A percentile compares a stretch with the other conserved stretches of the same genome.
phyloP scores from a whole-genome alignment of 2,113 vertebrate species.

The Jaculus jaculus region DNA sequence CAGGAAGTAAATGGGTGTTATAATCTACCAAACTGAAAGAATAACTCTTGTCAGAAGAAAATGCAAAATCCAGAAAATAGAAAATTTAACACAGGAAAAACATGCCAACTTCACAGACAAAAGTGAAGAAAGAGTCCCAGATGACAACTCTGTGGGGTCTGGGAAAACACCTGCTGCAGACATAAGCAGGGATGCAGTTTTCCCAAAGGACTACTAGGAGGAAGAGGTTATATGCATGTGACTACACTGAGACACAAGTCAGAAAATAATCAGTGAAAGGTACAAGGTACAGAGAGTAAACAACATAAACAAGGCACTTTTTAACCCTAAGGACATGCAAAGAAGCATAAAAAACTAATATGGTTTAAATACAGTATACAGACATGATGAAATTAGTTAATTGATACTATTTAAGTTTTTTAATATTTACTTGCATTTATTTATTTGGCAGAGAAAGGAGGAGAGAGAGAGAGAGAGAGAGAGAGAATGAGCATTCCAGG shows the following conservation, averaged over 20 bases:
- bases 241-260: neutral
- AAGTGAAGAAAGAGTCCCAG: neutral
- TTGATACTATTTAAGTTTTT: too few relatives aligned
- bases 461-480: too few relatives aligned
- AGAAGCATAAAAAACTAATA: neutral
- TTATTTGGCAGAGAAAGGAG: too few relatives aligned
- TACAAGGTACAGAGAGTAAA: neutral
- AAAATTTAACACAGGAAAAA: conserved; percentile 1
- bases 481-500: too few relatives aligned
- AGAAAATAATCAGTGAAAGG: neutral
- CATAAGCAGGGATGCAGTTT: neutral
- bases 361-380: neutral
- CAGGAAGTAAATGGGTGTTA: neutral
- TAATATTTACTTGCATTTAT: too few relatives aligned
- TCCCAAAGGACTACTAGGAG: neutral
- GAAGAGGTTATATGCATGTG: neutral
- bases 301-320: neutral
- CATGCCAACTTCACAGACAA: neutral
- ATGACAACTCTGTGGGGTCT: neutral
- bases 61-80: neutral
- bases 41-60: neutral
- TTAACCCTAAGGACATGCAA: neutral
- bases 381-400: neutral
- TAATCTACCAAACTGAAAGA: neutral
- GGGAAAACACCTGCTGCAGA: neutral